Percentiles rank a stretch among this genome's conserved stretches.
phyloP scores from a whole-genome alignment of 2,113 vertebrate genomes.

The Micronycteris hirsuta region DNA sequence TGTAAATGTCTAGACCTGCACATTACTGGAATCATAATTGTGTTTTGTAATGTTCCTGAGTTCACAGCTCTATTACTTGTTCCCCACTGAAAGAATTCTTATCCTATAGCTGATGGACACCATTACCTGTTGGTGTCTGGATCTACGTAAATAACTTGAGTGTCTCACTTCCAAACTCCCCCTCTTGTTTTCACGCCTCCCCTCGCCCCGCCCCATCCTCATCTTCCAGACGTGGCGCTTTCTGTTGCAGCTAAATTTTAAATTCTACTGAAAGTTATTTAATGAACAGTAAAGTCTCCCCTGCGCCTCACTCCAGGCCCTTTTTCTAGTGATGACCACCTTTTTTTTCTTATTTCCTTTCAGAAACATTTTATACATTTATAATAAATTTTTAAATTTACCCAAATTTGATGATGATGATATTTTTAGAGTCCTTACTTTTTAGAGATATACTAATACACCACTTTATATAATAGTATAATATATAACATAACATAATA shows the following conservation, averaged over 20 bases:
- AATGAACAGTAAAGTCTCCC: neutral
- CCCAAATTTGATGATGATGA: neutral
- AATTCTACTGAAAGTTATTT: neutral
- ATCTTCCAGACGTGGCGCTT: fast-evolving
- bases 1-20: neutral
- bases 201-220: fast-evolving
- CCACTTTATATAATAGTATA: neutral
- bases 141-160: neutral
- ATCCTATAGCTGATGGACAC: neutral
- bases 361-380: neutral
- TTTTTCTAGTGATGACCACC: neutral
- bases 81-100: neutral
- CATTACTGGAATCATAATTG: neutral
- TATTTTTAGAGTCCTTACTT: neutral
- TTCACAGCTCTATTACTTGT: neutral
- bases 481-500: neutral
- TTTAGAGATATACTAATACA: neutral
- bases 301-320: neutral
- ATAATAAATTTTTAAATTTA: neutral
- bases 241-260: neutral
- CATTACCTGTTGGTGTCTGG: neutral
- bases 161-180: fast-evolving
- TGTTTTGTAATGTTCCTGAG: neutral
- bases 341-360: neutral
- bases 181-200: neutral